Evolutionary conservation across 2,113 vertebrate species (phyloP).

Genomic region (Embiotoca jacksoni): DNA sequence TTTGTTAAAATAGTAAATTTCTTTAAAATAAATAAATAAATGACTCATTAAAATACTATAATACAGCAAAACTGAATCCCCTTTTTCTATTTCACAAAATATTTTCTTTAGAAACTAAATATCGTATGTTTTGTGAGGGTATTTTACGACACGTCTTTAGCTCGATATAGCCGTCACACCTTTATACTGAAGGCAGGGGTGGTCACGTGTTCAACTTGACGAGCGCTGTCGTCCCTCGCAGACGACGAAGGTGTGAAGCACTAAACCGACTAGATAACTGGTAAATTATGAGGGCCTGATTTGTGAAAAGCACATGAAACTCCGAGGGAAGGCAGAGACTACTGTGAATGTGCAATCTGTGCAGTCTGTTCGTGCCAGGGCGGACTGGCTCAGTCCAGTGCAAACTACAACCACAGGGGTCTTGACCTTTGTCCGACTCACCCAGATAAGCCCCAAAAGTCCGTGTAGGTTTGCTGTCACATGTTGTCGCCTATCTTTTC

Average conservation of each 20-base stretch:
- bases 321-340: not conserved
- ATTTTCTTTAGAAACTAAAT: not conserved
- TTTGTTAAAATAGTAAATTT: slow-evolving; percentile 12
- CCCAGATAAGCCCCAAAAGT: slow-evolving; percentile 29
- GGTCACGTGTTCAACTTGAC: too few species aligned
- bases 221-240: too few species aligned
- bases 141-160: not conserved
- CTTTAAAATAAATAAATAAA: not conserved
- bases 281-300: not conserved
- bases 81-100: not conserved
- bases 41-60: slow-evolving; percentile 6
- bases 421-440: slow-evolving; percentile 62
- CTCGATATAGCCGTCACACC: too few species aligned
- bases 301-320: not conserved
- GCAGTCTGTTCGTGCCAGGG: not conserved
- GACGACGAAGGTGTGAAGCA: too few species aligned
- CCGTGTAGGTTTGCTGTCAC: slow-evolving; percentile 46
- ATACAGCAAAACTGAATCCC: not conserved
- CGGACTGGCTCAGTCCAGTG: not conserved
- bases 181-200: too few species aligned
- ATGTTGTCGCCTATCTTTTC: slow-evolving; percentile 60
- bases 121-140: not conserved
- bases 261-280: not conserved
- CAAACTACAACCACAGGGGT: slow-evolving; percentile 34
- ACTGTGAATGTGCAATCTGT: not conserved